Conservation (phyloP, 2,797 vertebrate genomes). For the Anabas testudineus region DNA sequence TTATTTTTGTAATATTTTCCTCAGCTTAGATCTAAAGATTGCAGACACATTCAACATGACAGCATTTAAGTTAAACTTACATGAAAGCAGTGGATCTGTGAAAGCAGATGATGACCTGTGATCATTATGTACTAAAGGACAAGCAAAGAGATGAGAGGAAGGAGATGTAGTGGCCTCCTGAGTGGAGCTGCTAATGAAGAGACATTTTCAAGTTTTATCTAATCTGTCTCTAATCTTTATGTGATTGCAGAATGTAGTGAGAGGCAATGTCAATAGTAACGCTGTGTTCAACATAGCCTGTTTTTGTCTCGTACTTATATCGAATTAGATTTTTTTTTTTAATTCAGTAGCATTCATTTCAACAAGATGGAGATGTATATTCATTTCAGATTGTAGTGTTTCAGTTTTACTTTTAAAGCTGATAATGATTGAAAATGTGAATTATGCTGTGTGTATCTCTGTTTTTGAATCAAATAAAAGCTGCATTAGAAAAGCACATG, state of each 20-base stretch:
- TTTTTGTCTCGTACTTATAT: conserved; percentile 12
- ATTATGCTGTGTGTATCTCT: conserved; percentile 42
- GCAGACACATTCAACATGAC: background rate
- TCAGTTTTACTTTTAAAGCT: conserved; percentile 4
- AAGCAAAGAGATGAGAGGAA: conserved; percentile 3
- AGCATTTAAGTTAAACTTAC: background rate
- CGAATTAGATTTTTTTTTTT: no score
- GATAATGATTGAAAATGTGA: conserved; percentile 45
- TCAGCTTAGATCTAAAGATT: background rate
- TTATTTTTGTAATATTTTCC: background rate
- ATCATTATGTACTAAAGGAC: conserved; percentile 5
- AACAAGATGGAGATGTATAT: conserved; percentile 3
- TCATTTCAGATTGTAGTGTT: conserved; percentile 21
- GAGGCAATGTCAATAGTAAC: background rate
- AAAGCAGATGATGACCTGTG: conserved; percentile 4
- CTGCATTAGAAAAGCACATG: conserved; percentile 14
- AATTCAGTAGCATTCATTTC: no score
- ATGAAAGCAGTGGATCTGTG: conserved; percentile 11
- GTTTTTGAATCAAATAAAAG: conserved; percentile 31
- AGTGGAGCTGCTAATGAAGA: conserved; percentile 19
- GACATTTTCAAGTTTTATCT: background rate
- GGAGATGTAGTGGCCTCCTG: background rate
- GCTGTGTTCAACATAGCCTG: background rate
- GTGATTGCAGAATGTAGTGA: no score
- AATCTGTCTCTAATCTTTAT: no score